These are phyloP conservation scores for Natator depressus DNA, from an alignment of 2,113 vertebrate species.

Conservation along the genomic window DNA sequence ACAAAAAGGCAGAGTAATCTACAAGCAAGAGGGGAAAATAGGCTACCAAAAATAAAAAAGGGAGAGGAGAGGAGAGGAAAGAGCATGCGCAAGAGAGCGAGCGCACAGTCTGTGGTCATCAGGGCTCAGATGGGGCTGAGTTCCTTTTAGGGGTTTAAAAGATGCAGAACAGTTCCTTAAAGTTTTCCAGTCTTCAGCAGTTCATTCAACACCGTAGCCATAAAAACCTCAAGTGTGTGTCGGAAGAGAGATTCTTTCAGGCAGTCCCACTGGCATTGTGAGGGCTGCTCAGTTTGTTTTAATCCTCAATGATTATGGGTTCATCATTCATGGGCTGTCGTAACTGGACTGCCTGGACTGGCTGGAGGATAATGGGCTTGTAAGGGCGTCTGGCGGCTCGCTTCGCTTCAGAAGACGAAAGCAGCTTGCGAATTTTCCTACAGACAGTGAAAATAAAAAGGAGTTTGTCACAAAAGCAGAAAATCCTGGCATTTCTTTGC, in stretches of 20 bases:
- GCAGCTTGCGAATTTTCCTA: slow-evolving; percentile 85
- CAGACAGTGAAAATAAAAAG: background rate
- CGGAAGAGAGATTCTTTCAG: slow-evolving; percentile 61
- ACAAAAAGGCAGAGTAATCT: slow-evolving; percentile 78
- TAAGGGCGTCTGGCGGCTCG: slow-evolving; percentile 82
- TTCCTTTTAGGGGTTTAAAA: slow-evolving; percentile 81
- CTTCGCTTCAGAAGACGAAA: slow-evolving; percentile 86
- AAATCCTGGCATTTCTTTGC: background rate
- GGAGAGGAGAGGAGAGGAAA: slow-evolving; percentile 53
- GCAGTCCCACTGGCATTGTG: slow-evolving; percentile 37
- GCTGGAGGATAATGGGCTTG: slow-evolving; percentile 81
- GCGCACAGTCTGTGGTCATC: slow-evolving; percentile 83
- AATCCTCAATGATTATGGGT: slow-evolving; percentile 85
- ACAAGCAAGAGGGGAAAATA: slow-evolving; percentile 70
- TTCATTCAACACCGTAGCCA: slow-evolving; percentile 58
- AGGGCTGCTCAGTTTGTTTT: slow-evolving; percentile 67
- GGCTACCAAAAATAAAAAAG: slow-evolving; percentile 69
- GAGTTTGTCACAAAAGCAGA: background rate
- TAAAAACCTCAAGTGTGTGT: slow-evolving; percentile 61
- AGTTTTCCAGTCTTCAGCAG: slow-evolving; percentile 66
- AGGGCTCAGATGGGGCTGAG: slow-evolving; percentile 73
- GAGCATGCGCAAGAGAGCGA: slow-evolving; percentile 65
- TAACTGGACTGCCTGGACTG: slow-evolving; percentile 78
- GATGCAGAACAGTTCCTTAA: slow-evolving; percentile 77
- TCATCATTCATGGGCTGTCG: slow-evolving; percentile 83